Evolutionary conservation across 2,113 vertebrate species (phyloP).

Genomic region (Hiodon alosoides): DNA sequence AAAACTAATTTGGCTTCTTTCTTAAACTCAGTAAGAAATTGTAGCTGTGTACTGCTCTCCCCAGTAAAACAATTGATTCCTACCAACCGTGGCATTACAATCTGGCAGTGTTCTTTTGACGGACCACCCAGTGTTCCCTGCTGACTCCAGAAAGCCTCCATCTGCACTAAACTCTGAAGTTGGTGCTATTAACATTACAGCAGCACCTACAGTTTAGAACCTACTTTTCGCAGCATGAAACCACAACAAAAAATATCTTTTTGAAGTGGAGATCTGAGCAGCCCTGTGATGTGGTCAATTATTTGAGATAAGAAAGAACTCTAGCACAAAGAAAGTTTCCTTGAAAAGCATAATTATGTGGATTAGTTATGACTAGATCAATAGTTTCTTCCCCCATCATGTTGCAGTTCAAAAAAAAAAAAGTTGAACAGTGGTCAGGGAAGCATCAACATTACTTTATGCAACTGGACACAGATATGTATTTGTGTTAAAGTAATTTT

Average conservation of each 20-base stretch:
- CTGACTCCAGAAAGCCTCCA: not conserved
- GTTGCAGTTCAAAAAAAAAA: no score
- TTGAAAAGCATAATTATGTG: no score
- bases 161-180: not conserved
- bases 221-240: not conserved
- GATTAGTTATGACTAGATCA: no score
- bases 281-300: not conserved
- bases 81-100: not conserved
- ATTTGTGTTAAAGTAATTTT: no score
- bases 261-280: no score
- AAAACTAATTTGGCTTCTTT: slow-evolving; percentile 7
- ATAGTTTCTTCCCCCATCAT: no score
- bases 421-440: no score
- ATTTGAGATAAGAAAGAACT: no score
- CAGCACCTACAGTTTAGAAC: not conserved
- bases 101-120: slow-evolving; percentile 1
- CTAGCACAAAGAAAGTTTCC: no score
- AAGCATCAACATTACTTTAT: no score
- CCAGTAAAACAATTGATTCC: not conserved
- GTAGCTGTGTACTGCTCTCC: not conserved
- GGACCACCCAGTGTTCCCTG: not conserved
- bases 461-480: no score
- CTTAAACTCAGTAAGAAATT: not conserved
- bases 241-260: no score
- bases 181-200: not conserved